Base-by-base conservation (phyloP, 2,888 invertebrate species). In the Lapara coniferarum region DNA sequence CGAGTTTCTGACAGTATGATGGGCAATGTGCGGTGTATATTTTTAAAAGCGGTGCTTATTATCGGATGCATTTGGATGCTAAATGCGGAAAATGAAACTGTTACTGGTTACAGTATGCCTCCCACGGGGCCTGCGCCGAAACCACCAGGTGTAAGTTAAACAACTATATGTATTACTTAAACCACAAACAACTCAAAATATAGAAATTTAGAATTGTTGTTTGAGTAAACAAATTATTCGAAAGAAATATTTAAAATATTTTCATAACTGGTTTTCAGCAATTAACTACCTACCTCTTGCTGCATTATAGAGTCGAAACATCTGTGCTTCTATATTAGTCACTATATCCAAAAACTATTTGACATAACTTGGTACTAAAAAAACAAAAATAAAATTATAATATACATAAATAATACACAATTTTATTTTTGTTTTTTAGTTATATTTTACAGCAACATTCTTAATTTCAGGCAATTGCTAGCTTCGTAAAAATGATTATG, bases 401-500 rank as follows among this genome's bases (percentile, higher is more conserved):
- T 25, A 25, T 25, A n/a, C n/a, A n/a, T n/a, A n/a, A n/a, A n/a
- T n/a, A n/a, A n/a, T n/a, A n/a, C n/a, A n/a, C n/a, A 25, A 25
- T 56, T 10, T 7, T 25, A 56, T 56, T 10, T 25, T 51, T 51
- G 12, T 51, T 16, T 59, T 58, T 37, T n/a, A 6, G n/a, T 10
- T n/a, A 8, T 10, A 14, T 59, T 10, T 10, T 12, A 4, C 2
- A n/a, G 8, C 1, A 44, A 44, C 2, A 44, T 58, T 71, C 68
- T 12, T 58, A 66, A 68, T 78, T 75, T 58, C 81, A 89, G 88
- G 85, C 85, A 13, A 74, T 88, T 3, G 81, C 85, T 16, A 87
- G 85, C 73, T 80, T 89, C 49, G 83, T 83, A 16, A 86, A 85
- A 78, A 86, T 86, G 82, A 71, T 88, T 52, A 81, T 87, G 67